A percentile compares a stretch with the other conserved stretches of the same genome.
Evolutionary conservation across 2,113 vertebrate genomes (phyloP).

Genomic region (Orcinus orca): DNA sequence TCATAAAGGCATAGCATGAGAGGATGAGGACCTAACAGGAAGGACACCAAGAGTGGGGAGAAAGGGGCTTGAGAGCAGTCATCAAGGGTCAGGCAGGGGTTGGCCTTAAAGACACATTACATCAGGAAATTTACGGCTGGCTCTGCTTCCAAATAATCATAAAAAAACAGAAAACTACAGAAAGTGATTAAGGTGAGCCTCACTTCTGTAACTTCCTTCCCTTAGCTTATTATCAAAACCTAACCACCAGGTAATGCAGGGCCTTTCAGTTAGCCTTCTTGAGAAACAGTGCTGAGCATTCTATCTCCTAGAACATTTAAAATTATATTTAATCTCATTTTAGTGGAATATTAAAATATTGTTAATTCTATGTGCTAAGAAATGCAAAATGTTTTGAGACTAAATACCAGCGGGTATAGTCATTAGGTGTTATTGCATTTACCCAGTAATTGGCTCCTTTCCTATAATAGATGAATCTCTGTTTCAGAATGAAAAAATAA

Average conservation of each 20-base stretch:
- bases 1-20: not conserved
- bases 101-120: not conserved
- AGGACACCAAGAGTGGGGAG: not conserved
- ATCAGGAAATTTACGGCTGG: not conserved
- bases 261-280: not conserved
- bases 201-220: not conserved
- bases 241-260: not conserved
- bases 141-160: not conserved
- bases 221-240: constrained; percentile 12
- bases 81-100: no score
- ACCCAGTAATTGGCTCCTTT: constrained; percentile 38
- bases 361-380: constrained; percentile 39
- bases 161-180: constrained; percentile 25
- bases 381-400: constrained; percentile 51
- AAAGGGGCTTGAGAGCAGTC: not conserved
- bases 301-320: constrained; percentile 4
- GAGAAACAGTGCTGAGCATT: not conserved
- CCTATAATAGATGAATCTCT: constrained; percentile 47
- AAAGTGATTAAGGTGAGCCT: not conserved
- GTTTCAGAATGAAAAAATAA: constrained; percentile 58
- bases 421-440: constrained; percentile 41
- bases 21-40: not conserved
- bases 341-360: constrained; percentile 46
- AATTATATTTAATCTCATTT: constrained; percentile 32
- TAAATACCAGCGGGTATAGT: constrained; percentile 10